A percentile compares a stretch with the other conserved stretches of the same genome.
Conservation (phyloP, 2,888 invertebrate genomes). For the Cheilosia grossa region DNA sequence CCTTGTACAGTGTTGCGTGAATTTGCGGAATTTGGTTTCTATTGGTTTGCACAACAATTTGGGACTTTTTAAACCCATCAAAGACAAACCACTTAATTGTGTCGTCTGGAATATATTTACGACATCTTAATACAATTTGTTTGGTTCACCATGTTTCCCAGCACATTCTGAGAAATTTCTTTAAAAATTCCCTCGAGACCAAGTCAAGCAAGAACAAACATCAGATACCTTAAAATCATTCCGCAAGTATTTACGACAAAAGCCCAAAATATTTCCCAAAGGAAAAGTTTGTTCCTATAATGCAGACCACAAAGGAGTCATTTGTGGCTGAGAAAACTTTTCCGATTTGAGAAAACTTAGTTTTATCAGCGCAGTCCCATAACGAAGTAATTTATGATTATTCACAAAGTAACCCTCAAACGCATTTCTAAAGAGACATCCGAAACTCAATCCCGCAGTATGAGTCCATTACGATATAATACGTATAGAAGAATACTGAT, state of each 20-base stretch:
- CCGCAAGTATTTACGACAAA: conserved; percentile 51
- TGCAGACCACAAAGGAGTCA: conserved; percentile 60
- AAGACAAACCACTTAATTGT: too few species aligned
- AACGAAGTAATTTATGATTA: conserved; percentile 59
- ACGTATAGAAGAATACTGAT: conserved; percentile 15
- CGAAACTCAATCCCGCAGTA: conserved; percentile 18
- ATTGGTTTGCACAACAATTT: too few species aligned
- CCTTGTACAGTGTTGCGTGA: too few species aligned
- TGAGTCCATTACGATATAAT: conserved; percentile 12
- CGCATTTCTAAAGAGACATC: conserved; percentile 23
- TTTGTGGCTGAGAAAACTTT: conserved; percentile 53
- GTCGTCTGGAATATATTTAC: background rate
- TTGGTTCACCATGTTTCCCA: background rate
- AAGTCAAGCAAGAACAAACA: conserved; percentile 10
- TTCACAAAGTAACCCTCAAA: conserved; percentile 41
- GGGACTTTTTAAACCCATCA: too few species aligned
- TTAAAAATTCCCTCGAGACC: conserved; percentile 35
- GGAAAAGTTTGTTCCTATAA: conserved; percentile 27
- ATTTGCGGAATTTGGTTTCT: too few species aligned
- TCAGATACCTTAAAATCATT: conserved; percentile 29
- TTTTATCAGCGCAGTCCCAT: conserved; percentile 32
- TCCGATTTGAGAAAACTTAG: conserved; percentile 51
- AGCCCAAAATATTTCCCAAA: conserved; percentile 30
- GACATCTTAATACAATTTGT: background rate
- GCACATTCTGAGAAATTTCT: conserved; percentile 17